phyloP scores from a whole-genome alignment of 2,888 invertebrate species.

The Teinopalpus imperialis region DNA sequence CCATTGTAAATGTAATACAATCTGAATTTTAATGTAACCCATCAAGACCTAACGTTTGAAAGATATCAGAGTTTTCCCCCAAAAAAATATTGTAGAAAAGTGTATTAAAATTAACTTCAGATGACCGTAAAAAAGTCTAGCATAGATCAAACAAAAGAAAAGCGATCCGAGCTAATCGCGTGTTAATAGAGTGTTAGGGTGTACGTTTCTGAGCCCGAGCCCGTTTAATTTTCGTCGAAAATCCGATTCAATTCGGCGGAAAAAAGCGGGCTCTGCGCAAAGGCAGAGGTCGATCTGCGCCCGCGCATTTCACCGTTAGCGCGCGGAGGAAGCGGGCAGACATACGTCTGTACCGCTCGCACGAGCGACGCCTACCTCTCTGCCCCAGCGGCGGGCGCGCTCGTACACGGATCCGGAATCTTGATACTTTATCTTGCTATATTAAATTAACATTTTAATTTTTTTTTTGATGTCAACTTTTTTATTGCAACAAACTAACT shows the following conservation, averaged over 20 bases:
- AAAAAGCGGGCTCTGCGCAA: constrained; percentile 47
- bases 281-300: constrained; percentile 53
- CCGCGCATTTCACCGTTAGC: constrained; percentile 62
- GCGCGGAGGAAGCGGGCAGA: constrained; percentile 35
- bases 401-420: constrained; percentile 41
- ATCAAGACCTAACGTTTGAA: no score
- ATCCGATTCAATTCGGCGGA: constrained; percentile 48
- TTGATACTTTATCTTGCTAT: constrained; percentile 58
- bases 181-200: background rate
- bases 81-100: background rate
- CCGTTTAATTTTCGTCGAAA: constrained; percentile 43
- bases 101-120: background rate
- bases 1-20: no score
- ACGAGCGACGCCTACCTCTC: constrained; percentile 62
- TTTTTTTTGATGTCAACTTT: background rate
- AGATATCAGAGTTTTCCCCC: no score
- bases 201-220: background rate
- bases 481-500: background rate
- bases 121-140: background rate
- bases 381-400: constrained; percentile 55
- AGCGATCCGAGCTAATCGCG: background rate
- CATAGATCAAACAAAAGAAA: background rate
- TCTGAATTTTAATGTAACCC: no score
- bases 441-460: background rate
- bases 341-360: constrained; percentile 48